These are phyloP conservation scores for Aphaenogaster rudis DNA, from an alignment of 1,140 invertebrate species.

Conservation along the genomic window DNA sequence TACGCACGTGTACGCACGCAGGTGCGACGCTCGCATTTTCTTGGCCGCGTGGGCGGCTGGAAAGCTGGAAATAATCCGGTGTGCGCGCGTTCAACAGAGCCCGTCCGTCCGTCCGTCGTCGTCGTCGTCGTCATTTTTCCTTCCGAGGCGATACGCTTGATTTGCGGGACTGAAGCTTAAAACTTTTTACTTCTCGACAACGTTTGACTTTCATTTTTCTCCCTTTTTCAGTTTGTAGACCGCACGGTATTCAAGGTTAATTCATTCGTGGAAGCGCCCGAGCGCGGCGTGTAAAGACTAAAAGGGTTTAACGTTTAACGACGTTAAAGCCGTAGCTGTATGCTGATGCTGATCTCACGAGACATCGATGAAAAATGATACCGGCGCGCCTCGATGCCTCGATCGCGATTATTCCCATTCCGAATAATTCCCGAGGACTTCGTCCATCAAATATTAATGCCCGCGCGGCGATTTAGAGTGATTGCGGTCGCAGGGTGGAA, in stretches of 20 bases:
- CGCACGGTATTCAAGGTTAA: slow-evolving; percentile 56
- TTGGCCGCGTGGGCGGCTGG: slow-evolving; percentile 37
- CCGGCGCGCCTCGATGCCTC: slow-evolving; percentile 65
- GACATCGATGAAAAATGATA: slow-evolving; percentile 65
- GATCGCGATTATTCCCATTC: slow-evolving; percentile 67
- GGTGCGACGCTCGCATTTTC: slow-evolving; percentile 62
- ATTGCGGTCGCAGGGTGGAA: slow-evolving; percentile 78
- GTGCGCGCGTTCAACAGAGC: background rate
- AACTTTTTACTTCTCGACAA: slow-evolving; percentile 54
- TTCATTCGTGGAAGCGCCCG: slow-evolving; percentile 43
- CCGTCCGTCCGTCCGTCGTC: background rate
- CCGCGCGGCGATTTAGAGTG: slow-evolving; percentile 79
- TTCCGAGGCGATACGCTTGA: slow-evolving; percentile 52
- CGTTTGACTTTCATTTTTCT: background rate
- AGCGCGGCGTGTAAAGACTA: slow-evolving; percentile 40
- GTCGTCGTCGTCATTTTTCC: slow-evolving; percentile 42
- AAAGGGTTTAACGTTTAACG: slow-evolving; percentile 33
- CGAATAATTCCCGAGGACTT: slow-evolving; percentile 69
- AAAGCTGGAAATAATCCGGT: slow-evolving; percentile 57
- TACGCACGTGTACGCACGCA: slow-evolving; percentile 72
- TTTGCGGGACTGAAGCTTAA: slow-evolving; percentile 53
- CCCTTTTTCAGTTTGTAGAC: slow-evolving; percentile 35
- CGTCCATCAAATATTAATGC: slow-evolving; percentile 81
- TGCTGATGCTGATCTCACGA: slow-evolving; percentile 29
- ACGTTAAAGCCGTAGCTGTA: slow-evolving; percentile 20